Evolutionary conservation across 2,797 vertebrate species (phyloP).

Genomic region (Furcifer pardalis): DNA sequence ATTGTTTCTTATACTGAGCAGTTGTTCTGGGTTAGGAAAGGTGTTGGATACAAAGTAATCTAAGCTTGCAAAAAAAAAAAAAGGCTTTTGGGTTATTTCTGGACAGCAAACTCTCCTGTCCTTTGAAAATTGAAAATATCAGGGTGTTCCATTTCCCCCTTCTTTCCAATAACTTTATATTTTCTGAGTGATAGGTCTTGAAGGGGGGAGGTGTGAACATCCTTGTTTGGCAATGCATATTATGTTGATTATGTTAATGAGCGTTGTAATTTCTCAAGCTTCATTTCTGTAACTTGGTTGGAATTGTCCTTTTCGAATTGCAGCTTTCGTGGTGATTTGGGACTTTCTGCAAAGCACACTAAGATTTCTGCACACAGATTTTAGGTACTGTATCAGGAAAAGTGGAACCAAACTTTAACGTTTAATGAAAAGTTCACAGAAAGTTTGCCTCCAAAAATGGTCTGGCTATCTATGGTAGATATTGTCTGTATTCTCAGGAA

Average conservation of each 20-base stretch:
- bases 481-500: slow-evolving; percentile 3
- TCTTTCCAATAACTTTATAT: background rate
- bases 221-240: background rate
- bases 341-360: background rate
- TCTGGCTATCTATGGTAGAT: background rate
- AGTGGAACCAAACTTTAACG: background rate
- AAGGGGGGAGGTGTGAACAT: background rate
- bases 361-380: background rate
- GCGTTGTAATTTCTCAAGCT: background rate
- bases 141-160: too few relatives aligned
- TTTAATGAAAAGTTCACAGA: background rate
- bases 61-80: background rate
- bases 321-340: background rate
- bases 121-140: background rate
- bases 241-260: background rate
- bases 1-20: background rate
- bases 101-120: background rate
- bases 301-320: background rate
- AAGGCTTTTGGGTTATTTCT: background rate
- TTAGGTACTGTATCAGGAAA: background rate
- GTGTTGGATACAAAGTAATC: background rate
- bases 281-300: background rate
- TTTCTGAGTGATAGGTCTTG: background rate
- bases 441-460: background rate
- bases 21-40: background rate